Conservation (phyloP, 2,888 invertebrate genomes). For the Philhelius pedissequus region DNA sequence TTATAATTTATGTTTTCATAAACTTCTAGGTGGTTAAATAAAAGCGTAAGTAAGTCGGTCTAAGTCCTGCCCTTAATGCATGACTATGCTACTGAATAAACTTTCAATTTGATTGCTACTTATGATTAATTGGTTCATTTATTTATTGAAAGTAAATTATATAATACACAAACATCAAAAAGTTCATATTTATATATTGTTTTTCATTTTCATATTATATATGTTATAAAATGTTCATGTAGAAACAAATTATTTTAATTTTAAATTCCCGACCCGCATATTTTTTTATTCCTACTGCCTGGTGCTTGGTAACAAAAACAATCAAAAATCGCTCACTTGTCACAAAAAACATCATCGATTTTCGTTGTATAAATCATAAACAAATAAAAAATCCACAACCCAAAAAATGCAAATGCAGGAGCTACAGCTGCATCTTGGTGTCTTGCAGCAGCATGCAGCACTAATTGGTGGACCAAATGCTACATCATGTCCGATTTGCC, state of each 20-base stretch:
- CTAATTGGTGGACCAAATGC: slow-evolving; percentile 94
- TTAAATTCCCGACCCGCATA: slow-evolving; percentile 42
- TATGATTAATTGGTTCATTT: neutral
- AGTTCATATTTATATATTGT: neutral
- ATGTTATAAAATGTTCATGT: neutral
- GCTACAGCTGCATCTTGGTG: slow-evolving; percentile 95
- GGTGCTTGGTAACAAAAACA: slow-evolving; percentile 51
- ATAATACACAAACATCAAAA: neutral
- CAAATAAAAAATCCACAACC: slow-evolving; percentile 38
- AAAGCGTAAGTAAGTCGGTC: no score
- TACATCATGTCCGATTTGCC: slow-evolving; percentile 95
- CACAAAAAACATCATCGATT: slow-evolving; percentile 4
- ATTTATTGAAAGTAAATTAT: neutral
- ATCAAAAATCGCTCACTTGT: neutral
- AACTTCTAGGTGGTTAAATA: no score
- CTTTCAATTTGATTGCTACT: no score
- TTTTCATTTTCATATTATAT: neutral
- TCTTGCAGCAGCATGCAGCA: slow-evolving; percentile 97
- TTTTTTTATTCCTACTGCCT: slow-evolving; percentile 57
- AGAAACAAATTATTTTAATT: neutral
- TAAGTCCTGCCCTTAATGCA: no score
- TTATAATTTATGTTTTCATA: no score
- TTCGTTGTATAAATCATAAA: neutral
- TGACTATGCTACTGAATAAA: no score
- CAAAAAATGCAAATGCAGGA: slow-evolving; percentile 81